Evolutionary conservation across 1,140 invertebrate genomes (phyloP).

Genomic region (Drosophila fuyamai): DNA sequence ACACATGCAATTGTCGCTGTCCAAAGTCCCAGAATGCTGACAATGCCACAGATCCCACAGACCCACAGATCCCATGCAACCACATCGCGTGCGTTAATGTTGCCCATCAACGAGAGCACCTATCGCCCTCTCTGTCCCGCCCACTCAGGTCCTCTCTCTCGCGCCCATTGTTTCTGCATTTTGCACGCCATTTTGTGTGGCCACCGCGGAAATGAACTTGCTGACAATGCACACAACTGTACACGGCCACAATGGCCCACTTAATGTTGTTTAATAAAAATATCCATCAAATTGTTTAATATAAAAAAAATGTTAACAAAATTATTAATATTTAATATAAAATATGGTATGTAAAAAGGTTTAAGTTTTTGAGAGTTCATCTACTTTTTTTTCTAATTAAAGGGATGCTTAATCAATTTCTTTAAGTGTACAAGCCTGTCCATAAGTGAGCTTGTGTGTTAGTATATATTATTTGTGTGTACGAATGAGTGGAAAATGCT

Average conservation of each 20-base stretch:
- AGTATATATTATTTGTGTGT: neutral
- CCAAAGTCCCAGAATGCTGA: constrained; percentile 19
- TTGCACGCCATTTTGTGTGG: constrained; percentile 52
- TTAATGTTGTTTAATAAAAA: neutral
- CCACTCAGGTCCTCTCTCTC: neutral
- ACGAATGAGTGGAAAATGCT: constrained; percentile 38
- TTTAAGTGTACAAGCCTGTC: neutral
- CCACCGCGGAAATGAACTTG: constrained; percentile 50
- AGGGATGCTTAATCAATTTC: neutral
- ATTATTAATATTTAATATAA: too few relatives aligned
- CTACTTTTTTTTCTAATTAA: too few relatives aligned
- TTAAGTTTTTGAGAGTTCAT: too few relatives aligned
- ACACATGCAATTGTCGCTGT: constrained; percentile 50
- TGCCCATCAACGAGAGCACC: constrained; percentile 27
- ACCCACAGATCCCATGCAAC: constrained; percentile 8
- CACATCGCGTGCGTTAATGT: constrained; percentile 47
- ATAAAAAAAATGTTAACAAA: neutral
- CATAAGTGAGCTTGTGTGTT: neutral
- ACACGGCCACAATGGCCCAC: neutral
- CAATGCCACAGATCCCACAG: constrained; percentile 35
- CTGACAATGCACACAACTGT: constrained; percentile 42
- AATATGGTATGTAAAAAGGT: too few relatives aligned
- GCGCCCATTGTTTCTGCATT: constrained; percentile 27
- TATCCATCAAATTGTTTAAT: neutral
- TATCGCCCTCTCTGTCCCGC: neutral